Conservation (phyloP, 1,140 invertebrate species). For the Paralvinella palmiformis region DNA sequence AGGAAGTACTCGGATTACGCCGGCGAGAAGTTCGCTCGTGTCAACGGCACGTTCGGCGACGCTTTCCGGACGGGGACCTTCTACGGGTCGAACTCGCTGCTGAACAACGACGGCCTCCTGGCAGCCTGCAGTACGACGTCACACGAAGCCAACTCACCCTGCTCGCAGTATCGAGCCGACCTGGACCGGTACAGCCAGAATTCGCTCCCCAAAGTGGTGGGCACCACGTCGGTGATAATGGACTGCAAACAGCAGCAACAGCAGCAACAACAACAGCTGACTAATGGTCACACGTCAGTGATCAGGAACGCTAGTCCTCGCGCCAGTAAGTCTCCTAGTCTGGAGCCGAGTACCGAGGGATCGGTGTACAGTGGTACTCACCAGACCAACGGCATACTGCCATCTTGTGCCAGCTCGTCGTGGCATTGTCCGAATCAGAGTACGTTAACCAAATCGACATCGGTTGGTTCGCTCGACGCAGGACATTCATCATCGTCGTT, state of each 20-base stretch:
- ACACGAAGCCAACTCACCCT: conserved; percentile 3
- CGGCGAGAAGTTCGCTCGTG: not conserved
- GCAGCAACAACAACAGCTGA: too few relatives aligned
- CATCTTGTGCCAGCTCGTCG: not conserved
- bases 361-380: too few relatives aligned
- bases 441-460: not conserved
- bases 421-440: not conserved
- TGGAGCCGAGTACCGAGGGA: too few relatives aligned
- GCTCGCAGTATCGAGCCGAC: conserved; percentile 11
- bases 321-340: not conserved
- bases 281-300: conserved; percentile 3
- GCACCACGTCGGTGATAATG: too few relatives aligned
- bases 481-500: not conserved
- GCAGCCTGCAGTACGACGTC: not conserved
- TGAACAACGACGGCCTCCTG: not conserved
- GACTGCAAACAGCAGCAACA: conserved; percentile 4
- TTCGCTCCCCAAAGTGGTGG: not conserved
- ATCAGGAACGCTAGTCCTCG: conserved; percentile 10
- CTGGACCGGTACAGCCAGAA: not conserved
- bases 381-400: too few relatives aligned
- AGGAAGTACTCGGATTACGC: conserved; percentile 27
- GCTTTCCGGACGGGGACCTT: not conserved
- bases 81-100: not conserved
- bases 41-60: not conserved
- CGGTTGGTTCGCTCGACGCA: not conserved